phyloP scores from a whole-genome alignment of 2,888 invertebrate genomes.

The Lepetodrilus schrolli region DNA sequence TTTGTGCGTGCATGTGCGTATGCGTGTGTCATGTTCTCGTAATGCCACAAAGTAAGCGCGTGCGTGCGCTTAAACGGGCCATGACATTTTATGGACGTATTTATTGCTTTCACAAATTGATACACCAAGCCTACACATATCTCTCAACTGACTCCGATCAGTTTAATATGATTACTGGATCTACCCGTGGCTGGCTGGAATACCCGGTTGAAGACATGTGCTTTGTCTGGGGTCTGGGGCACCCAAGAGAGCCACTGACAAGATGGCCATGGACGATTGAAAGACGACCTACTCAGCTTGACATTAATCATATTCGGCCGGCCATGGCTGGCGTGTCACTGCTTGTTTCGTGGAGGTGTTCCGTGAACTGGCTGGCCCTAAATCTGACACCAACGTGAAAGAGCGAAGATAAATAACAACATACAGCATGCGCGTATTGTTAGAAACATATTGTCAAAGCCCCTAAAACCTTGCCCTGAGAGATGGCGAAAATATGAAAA shows the following conservation, averaged over 20 bases:
- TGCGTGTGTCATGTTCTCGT: no score
- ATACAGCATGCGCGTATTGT: not conserved
- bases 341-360: not conserved
- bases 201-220: not conserved
- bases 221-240: not conserved
- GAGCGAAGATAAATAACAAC: not conserved
- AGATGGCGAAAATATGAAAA: no score
- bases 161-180: no score
- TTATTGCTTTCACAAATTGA: no score
- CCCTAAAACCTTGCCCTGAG: no score
- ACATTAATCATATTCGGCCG: constrained; percentile 16
- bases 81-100: no score
- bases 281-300: not conserved
- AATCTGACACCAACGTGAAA: constrained; percentile 4
- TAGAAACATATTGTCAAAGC: not conserved
- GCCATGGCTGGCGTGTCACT: not conserved
- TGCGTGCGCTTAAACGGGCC: no score
- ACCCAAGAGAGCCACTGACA: not conserved
- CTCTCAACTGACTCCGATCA: no score
- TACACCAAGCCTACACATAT: no score
- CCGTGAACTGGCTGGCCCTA: not conserved
- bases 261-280: not conserved
- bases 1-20: no score
- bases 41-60: no score
- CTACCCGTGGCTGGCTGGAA: not conserved